Conservation (phyloP, 1,140 invertebrate genomes). For the Brachionus angularis region DNA sequence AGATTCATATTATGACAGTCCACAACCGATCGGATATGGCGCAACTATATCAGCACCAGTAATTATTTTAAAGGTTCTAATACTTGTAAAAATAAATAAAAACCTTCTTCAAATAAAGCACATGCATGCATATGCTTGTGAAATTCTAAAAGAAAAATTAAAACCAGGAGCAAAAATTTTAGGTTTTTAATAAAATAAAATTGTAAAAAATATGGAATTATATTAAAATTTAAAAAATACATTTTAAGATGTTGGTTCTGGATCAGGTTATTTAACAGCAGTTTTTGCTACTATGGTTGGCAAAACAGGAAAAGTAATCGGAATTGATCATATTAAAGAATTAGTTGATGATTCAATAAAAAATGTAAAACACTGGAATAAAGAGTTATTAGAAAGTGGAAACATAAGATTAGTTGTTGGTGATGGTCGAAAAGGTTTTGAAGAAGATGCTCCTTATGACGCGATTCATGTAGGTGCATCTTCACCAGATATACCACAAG, state of each 20-base stretch:
- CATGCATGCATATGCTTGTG: conserved; percentile 94
- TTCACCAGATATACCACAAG: conserved; percentile 70
- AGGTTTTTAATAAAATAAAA: too few species aligned
- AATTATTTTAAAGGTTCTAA: not conserved
- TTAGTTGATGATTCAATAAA: conserved; percentile 69
- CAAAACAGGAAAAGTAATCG: conserved; percentile 70
- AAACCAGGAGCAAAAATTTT: conserved; percentile 72
- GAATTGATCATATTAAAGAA: conserved; percentile 86
- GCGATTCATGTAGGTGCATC: conserved; percentile 91
- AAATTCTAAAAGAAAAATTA: conserved; percentile 77
- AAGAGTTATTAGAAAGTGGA: conserved; percentile 52
- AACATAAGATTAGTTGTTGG: conserved; percentile 59
- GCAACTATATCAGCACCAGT: conserved; percentile 29
- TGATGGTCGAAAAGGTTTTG: conserved; percentile 76
- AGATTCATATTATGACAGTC: conserved; percentile 20
- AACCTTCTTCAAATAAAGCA: conserved; percentile 82
- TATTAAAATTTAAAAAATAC: too few species aligned
- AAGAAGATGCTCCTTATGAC: conserved; percentile 73
- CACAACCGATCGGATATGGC: conserved; percentile 40
- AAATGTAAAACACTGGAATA: conserved; percentile 73
- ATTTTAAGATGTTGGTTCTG: conserved; percentile 87
- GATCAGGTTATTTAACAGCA: conserved; percentile 89
- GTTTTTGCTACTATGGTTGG: conserved; percentile 85
- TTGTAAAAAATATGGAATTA: too few species aligned
- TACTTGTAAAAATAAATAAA: not conserved